phyloP scores from a whole-genome alignment of 2,797 vertebrate species.

The Liparis tanakae region DNA sequence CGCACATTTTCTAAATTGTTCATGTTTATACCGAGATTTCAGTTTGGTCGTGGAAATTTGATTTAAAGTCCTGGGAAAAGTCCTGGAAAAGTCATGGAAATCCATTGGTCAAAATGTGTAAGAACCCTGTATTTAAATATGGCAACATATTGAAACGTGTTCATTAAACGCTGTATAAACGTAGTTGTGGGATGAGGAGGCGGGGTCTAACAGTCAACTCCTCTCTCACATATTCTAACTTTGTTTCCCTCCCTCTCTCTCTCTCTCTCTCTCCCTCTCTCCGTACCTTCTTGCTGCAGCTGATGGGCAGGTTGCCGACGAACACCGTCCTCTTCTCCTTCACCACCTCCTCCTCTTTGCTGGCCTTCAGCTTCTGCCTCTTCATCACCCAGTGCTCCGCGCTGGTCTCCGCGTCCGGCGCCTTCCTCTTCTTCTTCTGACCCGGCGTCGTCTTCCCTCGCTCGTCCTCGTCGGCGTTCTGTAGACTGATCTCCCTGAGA shows the following conservation, averaged over 20 bases:
- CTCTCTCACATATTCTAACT: too few species aligned
- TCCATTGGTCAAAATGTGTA: too few species aligned
- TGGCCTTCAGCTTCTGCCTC: slow-evolving; percentile 60
- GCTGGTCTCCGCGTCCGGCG: not conserved
- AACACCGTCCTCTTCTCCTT: slow-evolving; percentile 90
- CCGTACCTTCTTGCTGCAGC: slow-evolving; percentile 85
- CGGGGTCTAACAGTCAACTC: too few species aligned
- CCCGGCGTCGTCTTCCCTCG: slow-evolving; percentile 32
- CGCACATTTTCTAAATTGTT: too few species aligned
- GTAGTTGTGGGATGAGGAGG: not conserved
- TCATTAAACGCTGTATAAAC: too few species aligned
- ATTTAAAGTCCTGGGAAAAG: too few species aligned
- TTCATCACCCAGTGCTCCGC: slow-evolving; percentile 59
- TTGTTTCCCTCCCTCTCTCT: too few species aligned
- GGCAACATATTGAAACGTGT: too few species aligned
- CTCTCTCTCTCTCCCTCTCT: not conserved
- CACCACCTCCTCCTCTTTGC: slow-evolving; percentile 72
- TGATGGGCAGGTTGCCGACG: slow-evolving; percentile 91
- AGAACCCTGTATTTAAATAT: too few species aligned
- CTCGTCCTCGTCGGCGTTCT: slow-evolving; percentile 85
- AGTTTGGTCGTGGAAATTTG: too few species aligned
- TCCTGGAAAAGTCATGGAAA: too few species aligned
- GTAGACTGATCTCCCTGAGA: slow-evolving; percentile 86
- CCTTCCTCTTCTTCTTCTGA: slow-evolving; percentile 73
- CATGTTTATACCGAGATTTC: too few species aligned